Evolutionary conservation across 2,797 vertebrate species (phyloP).

Genomic region (Novumbra hubbsi): DNA sequence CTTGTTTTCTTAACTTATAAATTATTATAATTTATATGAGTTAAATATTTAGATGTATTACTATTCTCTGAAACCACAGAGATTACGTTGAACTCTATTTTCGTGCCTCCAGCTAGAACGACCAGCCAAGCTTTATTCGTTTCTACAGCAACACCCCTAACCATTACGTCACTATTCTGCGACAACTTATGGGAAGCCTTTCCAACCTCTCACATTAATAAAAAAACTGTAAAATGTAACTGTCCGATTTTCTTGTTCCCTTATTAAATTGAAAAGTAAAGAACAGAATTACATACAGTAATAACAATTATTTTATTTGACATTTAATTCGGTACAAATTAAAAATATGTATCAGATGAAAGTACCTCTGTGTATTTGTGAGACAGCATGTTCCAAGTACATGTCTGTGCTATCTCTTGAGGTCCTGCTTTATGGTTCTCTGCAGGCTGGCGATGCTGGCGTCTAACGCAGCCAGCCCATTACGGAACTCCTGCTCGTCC

Average conservation of each 20-base stretch:
- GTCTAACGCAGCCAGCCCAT: conserved; percentile 87
- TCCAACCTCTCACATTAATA: background rate
- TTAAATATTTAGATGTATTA: background rate
- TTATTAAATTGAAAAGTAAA: background rate
- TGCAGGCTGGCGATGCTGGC: conserved; percentile 89
- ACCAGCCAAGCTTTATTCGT: background rate
- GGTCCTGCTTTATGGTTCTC: conserved; percentile 77
- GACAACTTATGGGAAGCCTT: conserved; percentile 9
- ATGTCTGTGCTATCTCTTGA: conserved; percentile 62
- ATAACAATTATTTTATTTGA: background rate
- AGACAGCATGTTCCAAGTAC: background rate
- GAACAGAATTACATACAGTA: background rate
- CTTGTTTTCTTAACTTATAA: background rate
- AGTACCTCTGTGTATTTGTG: background rate
- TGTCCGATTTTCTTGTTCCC: no score
- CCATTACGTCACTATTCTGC: conserved; percentile 36
- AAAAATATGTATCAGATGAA: background rate
- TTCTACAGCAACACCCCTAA: background rate
- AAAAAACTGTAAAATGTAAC: no score
- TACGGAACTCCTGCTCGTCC: conserved; percentile 86
- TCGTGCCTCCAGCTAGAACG: background rate
- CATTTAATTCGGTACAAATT: background rate
- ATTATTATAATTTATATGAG: background rate
- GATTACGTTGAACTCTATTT: background rate
- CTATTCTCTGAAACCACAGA: background rate